phyloP scores from a whole-genome alignment of 2,113 vertebrate species.

The Arizona elegans region DNA sequence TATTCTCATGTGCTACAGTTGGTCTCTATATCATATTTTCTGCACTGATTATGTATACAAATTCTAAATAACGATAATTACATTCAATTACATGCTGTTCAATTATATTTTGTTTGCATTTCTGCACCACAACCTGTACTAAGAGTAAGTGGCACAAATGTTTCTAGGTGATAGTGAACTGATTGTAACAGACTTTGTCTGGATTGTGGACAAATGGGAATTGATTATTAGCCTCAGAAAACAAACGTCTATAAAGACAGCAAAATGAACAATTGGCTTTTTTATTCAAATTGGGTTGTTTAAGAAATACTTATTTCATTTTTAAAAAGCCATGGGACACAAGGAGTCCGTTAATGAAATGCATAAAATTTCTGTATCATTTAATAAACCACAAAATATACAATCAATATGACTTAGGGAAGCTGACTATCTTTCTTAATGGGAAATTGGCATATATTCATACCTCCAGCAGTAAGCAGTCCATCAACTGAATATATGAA shows the following conservation, averaged over 20 bases:
- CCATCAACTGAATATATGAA: slow-evolving; percentile 38
- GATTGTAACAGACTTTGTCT: slow-evolving; percentile 31
- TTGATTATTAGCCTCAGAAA: slow-evolving; percentile 27
- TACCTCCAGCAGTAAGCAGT: slow-evolving; percentile 27
- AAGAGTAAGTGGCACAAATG: background rate
- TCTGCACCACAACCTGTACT: background rate
- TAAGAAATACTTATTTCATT: background rate
- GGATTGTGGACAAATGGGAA: slow-evolving; percentile 33
- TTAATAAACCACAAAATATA: slow-evolving; percentile 36
- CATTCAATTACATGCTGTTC: background rate
- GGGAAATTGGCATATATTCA: slow-evolving; percentile 17
- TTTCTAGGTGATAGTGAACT: slow-evolving; percentile 36
- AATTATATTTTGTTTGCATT: background rate
- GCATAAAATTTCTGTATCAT: slow-evolving; percentile 13
- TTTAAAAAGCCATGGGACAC: slow-evolving; percentile 3
- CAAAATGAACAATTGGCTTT: slow-evolving; percentile 17
- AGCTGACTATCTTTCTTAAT: slow-evolving; percentile 10
- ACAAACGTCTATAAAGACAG: slow-evolving; percentile 8
- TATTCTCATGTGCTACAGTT: background rate
- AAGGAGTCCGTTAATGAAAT: slow-evolving; percentile 38
- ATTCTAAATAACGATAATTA: background rate
- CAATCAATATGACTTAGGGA: slow-evolving; percentile 32
- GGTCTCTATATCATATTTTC: slow-evolving; percentile 25
- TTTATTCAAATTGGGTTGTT: slow-evolving; percentile 30
- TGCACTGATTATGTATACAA: background rate